Percentiles rank a stretch among this genome's conserved stretches.
Evolutionary conservation across 2,113 vertebrate genomes (phyloP).

Genomic region (Cygnus buccinator): DNA sequence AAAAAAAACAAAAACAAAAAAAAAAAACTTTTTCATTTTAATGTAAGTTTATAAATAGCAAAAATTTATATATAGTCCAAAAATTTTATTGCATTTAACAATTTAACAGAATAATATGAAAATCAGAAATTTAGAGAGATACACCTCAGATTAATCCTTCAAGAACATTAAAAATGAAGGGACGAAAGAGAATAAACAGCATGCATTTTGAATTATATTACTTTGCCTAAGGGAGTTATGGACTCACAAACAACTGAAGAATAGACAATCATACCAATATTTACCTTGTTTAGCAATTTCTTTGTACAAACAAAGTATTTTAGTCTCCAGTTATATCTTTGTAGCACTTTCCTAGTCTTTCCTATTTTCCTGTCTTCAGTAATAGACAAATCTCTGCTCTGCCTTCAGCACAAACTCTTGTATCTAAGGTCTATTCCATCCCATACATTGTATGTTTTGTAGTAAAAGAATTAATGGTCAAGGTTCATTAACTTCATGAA

Average conservation of each 20-base stretch:
- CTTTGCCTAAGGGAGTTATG: not conserved
- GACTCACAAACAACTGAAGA: not conserved
- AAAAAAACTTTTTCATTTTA: not conserved
- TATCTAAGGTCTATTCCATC: not conserved
- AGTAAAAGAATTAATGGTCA: not conserved
- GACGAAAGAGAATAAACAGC: not conserved
- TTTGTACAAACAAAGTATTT: not conserved
- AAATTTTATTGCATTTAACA: not conserved
- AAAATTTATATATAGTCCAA: not conserved
- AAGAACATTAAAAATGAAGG: not conserved
- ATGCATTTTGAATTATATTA: not conserved
- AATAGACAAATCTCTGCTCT: not conserved
- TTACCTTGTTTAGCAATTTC: not conserved
- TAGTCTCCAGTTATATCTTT: not conserved
- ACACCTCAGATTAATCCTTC: not conserved
- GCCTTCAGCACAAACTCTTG: not conserved
- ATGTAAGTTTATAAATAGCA: not conserved
- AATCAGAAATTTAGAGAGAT: not conserved
- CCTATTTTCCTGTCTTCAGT: not conserved
- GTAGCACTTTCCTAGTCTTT: not conserved
- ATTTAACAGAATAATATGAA: not conserved
- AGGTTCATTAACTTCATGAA: not conserved
- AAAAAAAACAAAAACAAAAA: not conserved
- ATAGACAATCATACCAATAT: not conserved
- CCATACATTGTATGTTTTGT: not conserved